Conservation (phyloP, 2,797 vertebrate genomes). For the Squalus acanthias region DNA sequence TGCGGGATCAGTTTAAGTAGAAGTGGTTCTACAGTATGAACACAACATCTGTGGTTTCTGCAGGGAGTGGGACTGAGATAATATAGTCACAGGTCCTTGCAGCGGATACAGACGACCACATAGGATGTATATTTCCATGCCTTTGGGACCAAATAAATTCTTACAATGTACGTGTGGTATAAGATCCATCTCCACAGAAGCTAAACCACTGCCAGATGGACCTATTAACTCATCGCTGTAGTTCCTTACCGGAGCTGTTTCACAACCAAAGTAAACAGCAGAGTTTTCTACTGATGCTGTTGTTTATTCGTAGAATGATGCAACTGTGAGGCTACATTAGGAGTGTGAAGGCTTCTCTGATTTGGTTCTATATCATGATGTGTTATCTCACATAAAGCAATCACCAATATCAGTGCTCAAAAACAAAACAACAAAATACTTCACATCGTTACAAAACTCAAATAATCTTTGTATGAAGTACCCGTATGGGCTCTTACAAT, state of each 20-base stretch:
- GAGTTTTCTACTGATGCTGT: not conserved
- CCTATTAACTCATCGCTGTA: not conserved
- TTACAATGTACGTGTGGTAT: not conserved
- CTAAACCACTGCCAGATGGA: not conserved
- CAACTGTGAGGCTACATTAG: constrained; percentile 10
- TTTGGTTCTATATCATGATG: constrained; percentile 3
- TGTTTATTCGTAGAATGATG: not conserved
- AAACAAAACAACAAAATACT: constrained; percentile 37
- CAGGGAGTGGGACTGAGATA: not conserved
- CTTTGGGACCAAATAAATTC: not conserved
- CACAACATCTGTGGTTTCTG: not conserved
- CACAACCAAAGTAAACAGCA: not conserved
- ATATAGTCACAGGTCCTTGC: not conserved
- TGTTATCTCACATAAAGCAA: constrained; percentile 14
- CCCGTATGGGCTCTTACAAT: not conserved
- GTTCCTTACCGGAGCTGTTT: not conserved
- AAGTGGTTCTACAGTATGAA: not conserved
- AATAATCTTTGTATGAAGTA: constrained; percentile 1
- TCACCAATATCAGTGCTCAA: not conserved
- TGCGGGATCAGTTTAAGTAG: not conserved
- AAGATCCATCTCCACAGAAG: not conserved
- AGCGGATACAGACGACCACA: not conserved
- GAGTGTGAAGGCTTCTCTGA: not conserved
- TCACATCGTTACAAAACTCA: constrained; percentile 40
- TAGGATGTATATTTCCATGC: too few relatives aligned